Evolutionary conservation across 2,888 invertebrate species (phyloP).

Genomic region (Vanessa cardui): DNA sequence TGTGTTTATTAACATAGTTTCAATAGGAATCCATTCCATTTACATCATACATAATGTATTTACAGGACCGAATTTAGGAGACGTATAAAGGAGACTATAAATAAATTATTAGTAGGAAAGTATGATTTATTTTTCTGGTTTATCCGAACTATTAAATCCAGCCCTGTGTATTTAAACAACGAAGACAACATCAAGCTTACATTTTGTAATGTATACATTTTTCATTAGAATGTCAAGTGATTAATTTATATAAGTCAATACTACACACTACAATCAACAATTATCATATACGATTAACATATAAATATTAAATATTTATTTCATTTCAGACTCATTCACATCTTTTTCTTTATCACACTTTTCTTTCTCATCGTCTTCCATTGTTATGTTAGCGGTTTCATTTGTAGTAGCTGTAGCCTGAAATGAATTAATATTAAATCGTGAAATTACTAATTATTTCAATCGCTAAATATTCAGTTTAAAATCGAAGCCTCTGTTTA

Average conservation of each 20-base stretch:
- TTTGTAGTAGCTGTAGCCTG: background rate
- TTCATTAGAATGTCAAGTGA: background rate
- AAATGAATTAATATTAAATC: background rate
- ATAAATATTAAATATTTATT: background rate
- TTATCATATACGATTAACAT: background rate
- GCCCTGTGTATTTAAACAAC: background rate
- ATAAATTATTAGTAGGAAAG: too few species aligned
- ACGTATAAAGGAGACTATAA: too few species aligned
- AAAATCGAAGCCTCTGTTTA: too few species aligned
- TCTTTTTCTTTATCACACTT: background rate
- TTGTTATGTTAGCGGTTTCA: background rate
- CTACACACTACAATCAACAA: conserved; percentile 8
- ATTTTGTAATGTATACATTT: conserved; percentile 1
- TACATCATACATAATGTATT: conserved; percentile 4
- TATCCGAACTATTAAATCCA: too few species aligned
- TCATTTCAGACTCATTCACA: background rate
- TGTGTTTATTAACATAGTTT: conserved; percentile 1
- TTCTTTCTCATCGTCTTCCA: conserved; percentile 1
- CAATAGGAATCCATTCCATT: conserved; percentile 4
- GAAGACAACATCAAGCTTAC: background rate
- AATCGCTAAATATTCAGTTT: too few species aligned
- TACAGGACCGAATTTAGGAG: background rate
- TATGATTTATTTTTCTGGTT: too few species aligned
- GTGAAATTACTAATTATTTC: too few species aligned
- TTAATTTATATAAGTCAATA: background rate